A percentile compares a stretch with the other conserved stretches of the same genome.
phyloP scores from a whole-genome alignment of 2,113 vertebrate species.

The Ageneiosus marmoratus region DNA sequence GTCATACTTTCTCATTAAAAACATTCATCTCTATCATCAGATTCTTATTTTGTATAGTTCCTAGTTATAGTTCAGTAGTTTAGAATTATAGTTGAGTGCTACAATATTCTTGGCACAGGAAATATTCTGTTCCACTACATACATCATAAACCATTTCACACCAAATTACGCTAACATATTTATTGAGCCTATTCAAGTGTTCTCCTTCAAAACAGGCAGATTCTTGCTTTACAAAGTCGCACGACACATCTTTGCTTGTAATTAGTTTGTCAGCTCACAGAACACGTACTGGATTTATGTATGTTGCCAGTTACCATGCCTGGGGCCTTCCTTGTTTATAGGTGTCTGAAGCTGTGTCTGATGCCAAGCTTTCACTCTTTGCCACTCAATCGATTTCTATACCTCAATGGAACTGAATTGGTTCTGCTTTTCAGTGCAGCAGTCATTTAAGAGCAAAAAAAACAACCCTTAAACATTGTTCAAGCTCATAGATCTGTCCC shows the following conservation, averaged over 20 bases:
- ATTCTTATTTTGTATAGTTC: background rate
- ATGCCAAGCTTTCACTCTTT: slow-evolving; percentile 28
- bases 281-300: slow-evolving; percentile 27
- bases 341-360: slow-evolving; percentile 41
- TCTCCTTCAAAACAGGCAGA: background rate
- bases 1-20: background rate
- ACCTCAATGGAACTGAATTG: background rate
- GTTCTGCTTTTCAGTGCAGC: background rate
- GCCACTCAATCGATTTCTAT: slow-evolving; percentile 9
- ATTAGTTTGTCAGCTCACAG: slow-evolving; percentile 38
- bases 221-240: background rate
- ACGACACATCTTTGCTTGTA: background rate
- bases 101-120: background rate
- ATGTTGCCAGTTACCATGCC: slow-evolving; percentile 35
- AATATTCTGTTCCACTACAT: background rate
- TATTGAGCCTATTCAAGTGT: background rate
- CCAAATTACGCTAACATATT: background rate
- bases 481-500: slow-evolving; percentile 9
- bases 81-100: background rate
- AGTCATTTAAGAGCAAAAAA: background rate
- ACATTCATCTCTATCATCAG: background rate
- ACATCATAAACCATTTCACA: slow-evolving; percentile 6
- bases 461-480: background rate
- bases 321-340: slow-evolving; percentile 42
- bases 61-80: background rate